A percentile compares a stretch with the other conserved stretches of the same genome.
These are phyloP conservation scores for Heliconius ethilla DNA, from an alignment of 2,888 invertebrate species.

Conservation along the genomic window DNA sequence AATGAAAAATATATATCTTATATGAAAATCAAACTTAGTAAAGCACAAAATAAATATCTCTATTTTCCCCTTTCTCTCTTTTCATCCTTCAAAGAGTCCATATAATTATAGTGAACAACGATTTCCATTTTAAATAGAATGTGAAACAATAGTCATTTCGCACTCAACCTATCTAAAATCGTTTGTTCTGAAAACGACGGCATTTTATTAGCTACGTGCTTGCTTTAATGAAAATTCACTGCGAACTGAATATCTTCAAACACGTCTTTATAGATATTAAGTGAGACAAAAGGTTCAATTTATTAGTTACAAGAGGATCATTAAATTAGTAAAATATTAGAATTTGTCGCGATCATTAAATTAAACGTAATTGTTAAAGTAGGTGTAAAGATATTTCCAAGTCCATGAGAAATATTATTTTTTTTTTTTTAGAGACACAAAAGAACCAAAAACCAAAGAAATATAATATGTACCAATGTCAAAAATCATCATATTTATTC, in stretches of 20 bases:
- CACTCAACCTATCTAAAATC: conserved; percentile 13
- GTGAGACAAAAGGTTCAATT: neutral
- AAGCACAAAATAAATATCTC: too few relatives aligned
- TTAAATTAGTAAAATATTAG: neutral
- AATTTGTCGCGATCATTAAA: neutral
- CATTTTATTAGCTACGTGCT: conserved; percentile 35
- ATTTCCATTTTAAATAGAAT: neutral
- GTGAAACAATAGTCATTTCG: conserved; percentile 13
- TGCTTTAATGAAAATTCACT: conserved; percentile 32
- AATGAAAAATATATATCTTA: too few relatives aligned
- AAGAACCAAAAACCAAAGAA: too few relatives aligned
- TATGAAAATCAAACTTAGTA: too few relatives aligned
- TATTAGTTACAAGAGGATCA: neutral
- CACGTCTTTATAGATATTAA: conserved; percentile 7
- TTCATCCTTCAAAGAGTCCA: neutral
- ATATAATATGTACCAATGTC: too few relatives aligned
- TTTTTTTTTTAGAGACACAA: too few relatives aligned
- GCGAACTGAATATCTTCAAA: conserved; percentile 10
- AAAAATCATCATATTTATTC: too few relatives aligned
- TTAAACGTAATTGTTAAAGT: neutral
- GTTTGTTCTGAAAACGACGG: conserved; percentile 21
- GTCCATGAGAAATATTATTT: too few relatives aligned
- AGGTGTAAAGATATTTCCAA: neutral
- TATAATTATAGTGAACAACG: neutral
- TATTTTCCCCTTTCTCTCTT: neutral